Evolutionary conservation across 2,797 vertebrate genomes (phyloP).

Genomic region (Ceyx erithaca): DNA sequence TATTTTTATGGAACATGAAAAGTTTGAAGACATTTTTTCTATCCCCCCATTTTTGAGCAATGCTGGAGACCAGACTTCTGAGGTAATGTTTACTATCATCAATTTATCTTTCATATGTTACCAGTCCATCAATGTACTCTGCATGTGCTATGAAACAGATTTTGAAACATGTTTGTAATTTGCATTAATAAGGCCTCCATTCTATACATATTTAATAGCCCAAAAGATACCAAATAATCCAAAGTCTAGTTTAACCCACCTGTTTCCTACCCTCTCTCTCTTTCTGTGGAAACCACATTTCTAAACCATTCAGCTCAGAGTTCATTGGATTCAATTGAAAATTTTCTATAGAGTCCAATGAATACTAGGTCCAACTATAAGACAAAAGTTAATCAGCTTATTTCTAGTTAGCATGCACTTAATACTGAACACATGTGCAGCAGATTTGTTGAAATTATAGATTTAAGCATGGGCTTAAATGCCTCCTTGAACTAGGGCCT

Average conservation of each 20-base stretch:
- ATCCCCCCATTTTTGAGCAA: background rate
- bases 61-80: slow-evolving; percentile 23
- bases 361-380: background rate
- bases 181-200: slow-evolving; percentile 25
- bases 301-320: background rate
- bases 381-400: slow-evolving; percentile 30
- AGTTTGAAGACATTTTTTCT: background rate
- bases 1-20: slow-evolving; percentile 5
- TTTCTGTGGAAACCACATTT: background rate
- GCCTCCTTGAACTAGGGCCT: background rate
- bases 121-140: slow-evolving; percentile 29
- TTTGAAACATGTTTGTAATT: slow-evolving; percentile 49
- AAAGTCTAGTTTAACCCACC: slow-evolving; percentile 31
- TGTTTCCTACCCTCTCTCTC: background rate
- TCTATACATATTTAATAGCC: slow-evolving; percentile 38
- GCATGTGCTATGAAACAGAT: slow-evolving; percentile 28
- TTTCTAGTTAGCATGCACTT: slow-evolving; percentile 44
- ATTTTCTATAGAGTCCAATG: background rate
- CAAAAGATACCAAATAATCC: background rate
- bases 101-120: slow-evolving; percentile 51
- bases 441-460: slow-evolving; percentile 2
- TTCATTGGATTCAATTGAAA: background rate
- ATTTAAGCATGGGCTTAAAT: background rate
- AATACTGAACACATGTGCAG: slow-evolving; percentile 42
- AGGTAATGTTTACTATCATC: slow-evolving; percentile 35